Evolutionary conservation across 92 coral and sea anemone species (phyloP).

Genomic region (Porites divaricata): DNA sequence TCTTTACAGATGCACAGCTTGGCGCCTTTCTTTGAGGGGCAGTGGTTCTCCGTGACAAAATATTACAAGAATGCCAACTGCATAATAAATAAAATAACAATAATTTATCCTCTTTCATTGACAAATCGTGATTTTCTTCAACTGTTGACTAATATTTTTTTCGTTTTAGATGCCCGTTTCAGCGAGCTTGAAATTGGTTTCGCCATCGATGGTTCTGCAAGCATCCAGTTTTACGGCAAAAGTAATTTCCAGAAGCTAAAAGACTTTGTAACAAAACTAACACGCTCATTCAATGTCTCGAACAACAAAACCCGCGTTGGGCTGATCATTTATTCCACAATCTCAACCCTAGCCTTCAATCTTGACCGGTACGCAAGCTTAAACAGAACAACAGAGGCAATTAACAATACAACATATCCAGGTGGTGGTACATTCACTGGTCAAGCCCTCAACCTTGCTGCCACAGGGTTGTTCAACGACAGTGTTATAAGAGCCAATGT

Average conservation of each 20-base stretch:
- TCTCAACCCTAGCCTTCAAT: slow-evolving; percentile 11
- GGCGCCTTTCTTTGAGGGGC: too few relatives aligned
- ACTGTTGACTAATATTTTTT: neutral
- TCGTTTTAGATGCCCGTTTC: slow-evolving; percentile 16
- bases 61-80: too few relatives aligned
- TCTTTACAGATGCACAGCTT: too few relatives aligned
- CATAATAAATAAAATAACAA: too few relatives aligned
- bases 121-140: too few relatives aligned
- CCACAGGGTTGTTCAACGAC: neutral
- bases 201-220: slow-evolving; percentile 32
- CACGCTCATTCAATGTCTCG: slow-evolving; percentile 21
- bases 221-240: slow-evolving; percentile 15
- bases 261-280: slow-evolving; percentile 16
- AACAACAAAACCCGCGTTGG: slow-evolving; percentile 30
- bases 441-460: slow-evolving; percentile 1
- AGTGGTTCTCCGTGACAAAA: too few relatives aligned
- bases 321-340: slow-evolving; percentile 25
- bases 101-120: too few relatives aligned
- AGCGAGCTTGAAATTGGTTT: slow-evolving; percentile 23
- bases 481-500: neutral
- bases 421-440: slow-evolving; percentile 24
- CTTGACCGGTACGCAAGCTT: neutral
- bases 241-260: slow-evolving; percentile 24
- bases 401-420: slow-evolving; percentile 19
- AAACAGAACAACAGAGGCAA: neutral